These are phyloP conservation scores for Hephaestus fuliginosus DNA, from an alignment of 2,797 vertebrate genomes.

Conservation along the genomic window DNA sequence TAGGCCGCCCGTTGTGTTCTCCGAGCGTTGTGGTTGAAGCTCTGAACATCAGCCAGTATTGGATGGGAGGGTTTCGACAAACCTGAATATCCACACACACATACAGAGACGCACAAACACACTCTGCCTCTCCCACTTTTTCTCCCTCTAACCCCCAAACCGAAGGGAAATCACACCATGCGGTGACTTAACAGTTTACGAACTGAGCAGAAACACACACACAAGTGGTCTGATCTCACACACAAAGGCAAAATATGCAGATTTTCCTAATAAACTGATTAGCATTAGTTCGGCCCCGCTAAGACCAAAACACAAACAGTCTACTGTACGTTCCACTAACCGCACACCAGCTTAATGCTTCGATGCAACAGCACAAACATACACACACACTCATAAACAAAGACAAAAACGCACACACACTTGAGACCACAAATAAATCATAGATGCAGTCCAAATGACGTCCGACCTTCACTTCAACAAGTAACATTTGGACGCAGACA, in stretches of 20 bases:
- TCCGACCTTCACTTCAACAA: slow-evolving; percentile 13
- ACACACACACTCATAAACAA: slow-evolving; percentile 16
- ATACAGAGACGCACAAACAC: slow-evolving; percentile 39
- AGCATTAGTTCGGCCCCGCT: slow-evolving; percentile 43
- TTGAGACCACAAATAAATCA: slow-evolving; percentile 20
- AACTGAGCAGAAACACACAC: slow-evolving; percentile 28
- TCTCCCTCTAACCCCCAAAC: slow-evolving; percentile 51
- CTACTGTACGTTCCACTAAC: slow-evolving; percentile 51
- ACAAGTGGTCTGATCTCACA: background rate
- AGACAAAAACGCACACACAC: background rate
- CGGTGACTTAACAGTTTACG: slow-evolving; percentile 51
- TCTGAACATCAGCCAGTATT: slow-evolving; percentile 66
- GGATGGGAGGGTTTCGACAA: slow-evolving; percentile 67
- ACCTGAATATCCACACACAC: slow-evolving; percentile 22
- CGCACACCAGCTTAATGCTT: slow-evolving; percentile 44
- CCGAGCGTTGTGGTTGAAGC: slow-evolving; percentile 55
- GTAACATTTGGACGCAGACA: slow-evolving; percentile 23
- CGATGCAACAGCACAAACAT: slow-evolving; percentile 23
- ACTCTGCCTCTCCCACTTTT: slow-evolving; percentile 41
- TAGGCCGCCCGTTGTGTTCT: slow-evolving; percentile 62
- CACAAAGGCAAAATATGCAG: slow-evolving; percentile 60
- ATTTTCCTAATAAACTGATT: slow-evolving; percentile 73
- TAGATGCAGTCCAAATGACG: slow-evolving; percentile 5
- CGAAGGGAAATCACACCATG: slow-evolving; percentile 57
- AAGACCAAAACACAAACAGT: slow-evolving; percentile 64